phyloP scores from a whole-genome alignment of 2,888 invertebrate genomes.

The Zaprionus lineosus region DNA sequence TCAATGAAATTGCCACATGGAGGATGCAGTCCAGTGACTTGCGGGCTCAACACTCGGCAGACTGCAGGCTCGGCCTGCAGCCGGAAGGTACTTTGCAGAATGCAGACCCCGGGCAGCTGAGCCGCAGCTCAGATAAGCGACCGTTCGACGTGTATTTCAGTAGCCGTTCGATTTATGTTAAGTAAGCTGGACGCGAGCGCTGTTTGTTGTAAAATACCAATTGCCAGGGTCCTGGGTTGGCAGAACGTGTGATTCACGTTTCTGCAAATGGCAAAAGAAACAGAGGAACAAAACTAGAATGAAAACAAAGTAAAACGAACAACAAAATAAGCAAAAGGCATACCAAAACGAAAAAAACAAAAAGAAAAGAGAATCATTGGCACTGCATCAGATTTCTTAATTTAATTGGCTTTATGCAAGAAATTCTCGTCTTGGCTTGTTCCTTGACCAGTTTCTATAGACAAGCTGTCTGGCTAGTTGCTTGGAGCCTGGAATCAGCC shows the following conservation, averaged over 20 bases:
- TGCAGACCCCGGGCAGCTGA: not conserved
- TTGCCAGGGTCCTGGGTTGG: constrained; percentile 42
- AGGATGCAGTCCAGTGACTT: constrained; percentile 24
- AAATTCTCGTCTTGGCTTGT: constrained; percentile 47
- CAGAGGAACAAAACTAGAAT: not conserved
- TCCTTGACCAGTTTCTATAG: constrained; percentile 56
- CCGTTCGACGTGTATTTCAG: constrained; percentile 72
- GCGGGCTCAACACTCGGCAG: constrained; percentile 32
- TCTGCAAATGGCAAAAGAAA: constrained; percentile 4
- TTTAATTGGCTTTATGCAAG: constrained; percentile 79
- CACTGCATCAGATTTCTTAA: constrained; percentile 77
- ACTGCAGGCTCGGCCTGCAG: not conserved
- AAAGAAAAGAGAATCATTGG: constrained; percentile 52
- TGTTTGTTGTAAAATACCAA: constrained; percentile 78
- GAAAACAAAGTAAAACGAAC: not conserved
- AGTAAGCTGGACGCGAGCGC: constrained; percentile 73
- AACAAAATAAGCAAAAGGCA: too few species aligned
- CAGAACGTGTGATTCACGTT: constrained; percentile 55
- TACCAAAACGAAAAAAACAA: not conserved
- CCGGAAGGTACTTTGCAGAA: not conserved
- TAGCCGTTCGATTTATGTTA: constrained; percentile 80
- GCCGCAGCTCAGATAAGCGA: constrained; percentile 36
- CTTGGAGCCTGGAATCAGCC: not conserved
- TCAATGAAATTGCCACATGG: constrained; percentile 61
- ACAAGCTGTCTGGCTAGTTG: constrained; percentile 73